A percentile compares a stretch with the other conserved stretches of the same genome.
phyloP scores from a whole-genome alignment of 2,888 invertebrate species.

The Halictus ligatus region DNA sequence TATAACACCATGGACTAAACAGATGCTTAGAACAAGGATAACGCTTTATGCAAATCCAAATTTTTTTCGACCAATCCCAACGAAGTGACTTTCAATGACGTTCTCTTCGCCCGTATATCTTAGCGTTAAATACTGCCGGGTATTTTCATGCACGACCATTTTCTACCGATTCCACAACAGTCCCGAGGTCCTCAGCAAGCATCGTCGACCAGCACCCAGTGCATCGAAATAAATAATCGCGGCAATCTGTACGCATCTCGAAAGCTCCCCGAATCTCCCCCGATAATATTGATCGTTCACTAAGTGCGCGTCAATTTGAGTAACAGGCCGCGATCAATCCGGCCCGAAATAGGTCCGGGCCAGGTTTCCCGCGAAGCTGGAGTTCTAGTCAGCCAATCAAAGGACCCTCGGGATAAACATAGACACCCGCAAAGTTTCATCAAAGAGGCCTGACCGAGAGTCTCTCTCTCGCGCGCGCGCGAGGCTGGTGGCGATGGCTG shows the following conservation, averaged over 20 bases:
- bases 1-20: too few species aligned
- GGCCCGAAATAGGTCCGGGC: constrained; percentile 10
- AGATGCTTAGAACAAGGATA: too few species aligned
- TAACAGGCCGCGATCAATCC: neutral
- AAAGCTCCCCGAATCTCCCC: neutral
- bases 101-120: neutral
- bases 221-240: constrained; percentile 6
- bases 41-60: neutral
- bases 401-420: constrained; percentile 55
- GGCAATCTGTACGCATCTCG: neutral
- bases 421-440: constrained; percentile 40
- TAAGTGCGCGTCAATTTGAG: constrained; percentile 3
- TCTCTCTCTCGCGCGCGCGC: neutral
- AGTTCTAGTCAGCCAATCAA: constrained; percentile 44
- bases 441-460: constrained; percentile 48
- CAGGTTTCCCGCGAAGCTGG: constrained; percentile 25
- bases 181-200: neutral
- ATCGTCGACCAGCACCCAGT: neutral
- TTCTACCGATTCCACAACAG: neutral
- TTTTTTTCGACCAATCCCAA: neutral
- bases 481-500: neutral
- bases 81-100: neutral
- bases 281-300: constrained; percentile 25
- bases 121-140: neutral
- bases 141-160: neutral